These are phyloP conservation scores for Cacoxenus indagator DNA, from an alignment of 2,888 invertebrate genomes.

Conservation along the genomic window DNA sequence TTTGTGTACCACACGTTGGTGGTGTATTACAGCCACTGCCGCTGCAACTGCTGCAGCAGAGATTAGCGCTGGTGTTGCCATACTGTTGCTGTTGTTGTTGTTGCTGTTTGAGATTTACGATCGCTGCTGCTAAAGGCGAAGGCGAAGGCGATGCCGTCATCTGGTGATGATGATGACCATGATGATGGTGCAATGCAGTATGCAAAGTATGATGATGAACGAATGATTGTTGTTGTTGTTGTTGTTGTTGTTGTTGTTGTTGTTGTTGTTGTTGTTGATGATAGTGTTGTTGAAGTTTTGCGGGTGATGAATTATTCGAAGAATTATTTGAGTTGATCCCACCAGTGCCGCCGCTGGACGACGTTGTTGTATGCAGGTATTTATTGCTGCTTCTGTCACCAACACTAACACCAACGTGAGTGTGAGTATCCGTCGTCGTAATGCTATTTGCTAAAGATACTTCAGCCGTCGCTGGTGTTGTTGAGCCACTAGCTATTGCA, in stretches of 20 bases:
- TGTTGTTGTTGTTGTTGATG: slow-evolving; percentile 42
- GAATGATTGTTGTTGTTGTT: slow-evolving; percentile 34
- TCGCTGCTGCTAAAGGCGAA: slow-evolving; percentile 43
- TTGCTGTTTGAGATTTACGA: slow-evolving; percentile 50
- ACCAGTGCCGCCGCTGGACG: slow-evolving; percentile 28
- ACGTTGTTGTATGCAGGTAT: slow-evolving; percentile 36
- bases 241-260: slow-evolving; percentile 36
- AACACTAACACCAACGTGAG: neutral
- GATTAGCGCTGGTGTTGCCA: neutral
- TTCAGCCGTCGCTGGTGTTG: slow-evolving; percentile 17
- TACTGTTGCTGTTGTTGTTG: slow-evolving; percentile 28
- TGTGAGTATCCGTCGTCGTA: no score
- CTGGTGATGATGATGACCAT: slow-evolving; percentile 21
- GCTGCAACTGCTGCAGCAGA: neutral
- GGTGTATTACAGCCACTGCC: slow-evolving; percentile 39
- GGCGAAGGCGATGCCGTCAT: neutral
- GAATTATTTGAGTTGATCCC: slow-evolving; percentile 38
- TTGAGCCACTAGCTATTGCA: neutral
- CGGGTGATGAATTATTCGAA: slow-evolving; percentile 44
- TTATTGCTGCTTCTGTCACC: slow-evolving; percentile 6
- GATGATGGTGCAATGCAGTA: slow-evolving; percentile 30
- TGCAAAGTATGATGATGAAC: slow-evolving; percentile 33
- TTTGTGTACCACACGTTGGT: slow-evolving; percentile 10
- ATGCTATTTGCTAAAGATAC: neutral
- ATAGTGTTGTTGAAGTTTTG: slow-evolving; percentile 47